Conservation (phyloP, 2,888 invertebrate species). For the Nineta flava region DNA sequence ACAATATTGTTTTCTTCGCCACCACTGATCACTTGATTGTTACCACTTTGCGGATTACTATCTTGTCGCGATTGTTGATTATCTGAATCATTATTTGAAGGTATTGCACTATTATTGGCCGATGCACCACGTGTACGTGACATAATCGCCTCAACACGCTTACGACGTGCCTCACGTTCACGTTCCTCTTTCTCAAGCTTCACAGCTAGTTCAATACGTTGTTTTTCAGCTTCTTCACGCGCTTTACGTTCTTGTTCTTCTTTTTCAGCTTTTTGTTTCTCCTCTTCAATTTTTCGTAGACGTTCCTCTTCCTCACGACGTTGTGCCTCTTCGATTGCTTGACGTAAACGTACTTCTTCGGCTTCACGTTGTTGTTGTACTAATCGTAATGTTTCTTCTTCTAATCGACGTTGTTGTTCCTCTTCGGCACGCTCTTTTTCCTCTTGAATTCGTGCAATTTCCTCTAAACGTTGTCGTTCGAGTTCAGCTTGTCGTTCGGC, state of each 20-base stretch:
- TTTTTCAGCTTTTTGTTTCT: slow-evolving; percentile 44
- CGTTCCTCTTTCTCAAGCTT: slow-evolving; percentile 72
- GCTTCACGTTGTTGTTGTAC: slow-evolving; percentile 64
- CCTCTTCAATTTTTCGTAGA: slow-evolving; percentile 48
- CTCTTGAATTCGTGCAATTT: slow-evolving; percentile 54
- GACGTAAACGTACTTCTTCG: slow-evolving; percentile 65
- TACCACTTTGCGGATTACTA: neutral
- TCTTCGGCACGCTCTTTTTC: slow-evolving; percentile 61
- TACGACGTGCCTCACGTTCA: slow-evolving; percentile 73
- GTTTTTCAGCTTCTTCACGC: slow-evolving; percentile 71
- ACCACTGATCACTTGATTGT: neutral
- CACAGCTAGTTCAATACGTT: slow-evolving; percentile 70
- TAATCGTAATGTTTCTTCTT: slow-evolving; percentile 62
- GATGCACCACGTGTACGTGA: slow-evolving; percentile 52
- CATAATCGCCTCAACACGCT: slow-evolving; percentile 88
- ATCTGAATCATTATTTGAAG: neutral
- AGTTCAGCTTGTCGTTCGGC: slow-evolving; percentile 80
- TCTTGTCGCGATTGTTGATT: neutral
- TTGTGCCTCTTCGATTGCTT: slow-evolving; percentile 52
- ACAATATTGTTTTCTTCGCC: neutral
- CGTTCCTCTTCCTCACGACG: slow-evolving; percentile 65
- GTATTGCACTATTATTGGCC: neutral
- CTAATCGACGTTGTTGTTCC: slow-evolving; percentile 64
- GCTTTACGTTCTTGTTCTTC: slow-evolving; percentile 67
- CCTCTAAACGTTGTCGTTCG: slow-evolving; percentile 57